phyloP scores from a whole-genome alignment of 2,113 vertebrate species.

The Mastomys coucha region DNA sequence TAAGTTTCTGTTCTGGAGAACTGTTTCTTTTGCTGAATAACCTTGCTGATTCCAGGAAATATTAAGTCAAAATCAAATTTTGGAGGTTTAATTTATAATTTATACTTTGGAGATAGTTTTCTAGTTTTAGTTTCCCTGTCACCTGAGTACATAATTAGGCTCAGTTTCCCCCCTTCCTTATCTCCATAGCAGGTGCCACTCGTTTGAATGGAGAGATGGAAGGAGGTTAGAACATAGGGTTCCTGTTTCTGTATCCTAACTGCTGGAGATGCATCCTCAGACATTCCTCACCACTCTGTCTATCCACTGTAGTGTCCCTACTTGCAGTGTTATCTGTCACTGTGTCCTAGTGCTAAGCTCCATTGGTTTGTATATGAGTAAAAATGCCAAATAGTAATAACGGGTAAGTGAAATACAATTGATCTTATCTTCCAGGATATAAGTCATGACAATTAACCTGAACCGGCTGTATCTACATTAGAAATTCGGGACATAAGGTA shows the following conservation, averaged over 20 bases:
- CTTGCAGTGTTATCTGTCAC: accelerated
- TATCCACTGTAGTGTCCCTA: not conserved
- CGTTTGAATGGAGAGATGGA: not conserved
- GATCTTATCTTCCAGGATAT: not conserved
- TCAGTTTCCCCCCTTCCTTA: accelerated
- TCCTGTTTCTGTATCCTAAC: not conserved
- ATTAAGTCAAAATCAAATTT: not conserved
- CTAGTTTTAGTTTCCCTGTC: not conserved
- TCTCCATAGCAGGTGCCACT: not conserved
- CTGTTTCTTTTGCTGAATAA: not conserved
- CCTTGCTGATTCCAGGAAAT: not conserved
- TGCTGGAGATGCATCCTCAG: not conserved
- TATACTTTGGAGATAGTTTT: not conserved
- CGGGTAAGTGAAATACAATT: constrained; percentile 12
- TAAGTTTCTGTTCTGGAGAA: not conserved
- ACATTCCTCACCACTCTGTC: not conserved
- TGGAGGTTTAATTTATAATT: not conserved
- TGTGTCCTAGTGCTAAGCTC: not conserved
- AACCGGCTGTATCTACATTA: not conserved
- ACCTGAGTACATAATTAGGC: not conserved
- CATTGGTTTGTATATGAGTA: not conserved
- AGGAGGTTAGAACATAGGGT: too few relatives aligned
- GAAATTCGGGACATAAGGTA: not conserved
- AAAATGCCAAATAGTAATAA: not conserved
- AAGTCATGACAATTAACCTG: not conserved